phyloP scores from a whole-genome alignment of 2,797 vertebrate genomes.

The Anguilla marmorata region DNA sequence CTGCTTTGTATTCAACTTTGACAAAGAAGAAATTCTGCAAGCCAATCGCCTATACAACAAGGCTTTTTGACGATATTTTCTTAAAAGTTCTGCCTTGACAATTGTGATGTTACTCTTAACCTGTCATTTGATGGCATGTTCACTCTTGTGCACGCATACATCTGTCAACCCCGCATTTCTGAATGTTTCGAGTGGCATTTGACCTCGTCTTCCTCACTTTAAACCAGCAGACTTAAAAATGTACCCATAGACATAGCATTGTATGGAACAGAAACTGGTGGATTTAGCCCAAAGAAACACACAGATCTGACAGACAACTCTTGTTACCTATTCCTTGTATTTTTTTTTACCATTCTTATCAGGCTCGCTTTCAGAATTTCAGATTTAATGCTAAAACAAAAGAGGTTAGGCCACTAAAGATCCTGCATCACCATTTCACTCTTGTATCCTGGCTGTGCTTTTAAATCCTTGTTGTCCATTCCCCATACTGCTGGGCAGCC shows the following conservation, averaged over 20 bases:
- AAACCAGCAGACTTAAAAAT: neutral
- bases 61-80: neutral
- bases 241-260: neutral
- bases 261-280: neutral
- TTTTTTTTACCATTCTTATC: neutral
- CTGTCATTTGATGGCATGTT: neutral
- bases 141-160: neutral
- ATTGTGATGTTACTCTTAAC: conserved; percentile 6
- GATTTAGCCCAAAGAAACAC: neutral
- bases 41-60: neutral
- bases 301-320: neutral
- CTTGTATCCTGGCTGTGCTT: neutral
- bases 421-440: neutral
- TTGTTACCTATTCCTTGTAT: neutral
- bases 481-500: neutral
- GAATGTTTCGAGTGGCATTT: conserved; percentile 12
- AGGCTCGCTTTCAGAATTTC: neutral
- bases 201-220: neutral
- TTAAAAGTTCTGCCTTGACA: neutral
- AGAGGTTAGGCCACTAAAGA: neutral
- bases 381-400: neutral
- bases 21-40: neutral
- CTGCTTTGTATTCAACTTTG: neutral
- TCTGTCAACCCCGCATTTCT: neutral
- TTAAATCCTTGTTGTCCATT: neutral